Percentiles rank a stretch among this genome's conserved stretches.
phyloP scores from a whole-genome alignment of 92 coral and sea anemone genomes.

The Meandrina meandrites region DNA sequence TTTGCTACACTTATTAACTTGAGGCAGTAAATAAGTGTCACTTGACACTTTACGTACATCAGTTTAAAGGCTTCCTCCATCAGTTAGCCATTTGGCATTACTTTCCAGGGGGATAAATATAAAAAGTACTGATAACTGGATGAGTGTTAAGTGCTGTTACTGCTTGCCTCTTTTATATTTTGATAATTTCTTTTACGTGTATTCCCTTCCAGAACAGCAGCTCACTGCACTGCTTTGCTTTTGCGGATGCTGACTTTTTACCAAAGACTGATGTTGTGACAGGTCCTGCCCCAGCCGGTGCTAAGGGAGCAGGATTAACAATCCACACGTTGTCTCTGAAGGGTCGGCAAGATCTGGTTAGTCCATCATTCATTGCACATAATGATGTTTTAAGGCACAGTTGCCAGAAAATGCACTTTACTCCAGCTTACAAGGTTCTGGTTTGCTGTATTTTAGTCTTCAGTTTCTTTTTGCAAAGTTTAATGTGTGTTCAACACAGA shows the following conservation, averaged over 20 bases:
- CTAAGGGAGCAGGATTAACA: slow-evolving; percentile 61
- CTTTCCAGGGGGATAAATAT: no score
- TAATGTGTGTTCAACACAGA: neutral
- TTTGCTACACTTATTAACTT: no score
- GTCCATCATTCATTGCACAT: neutral
- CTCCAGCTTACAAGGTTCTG: neutral
- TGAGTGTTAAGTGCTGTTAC: neutral
- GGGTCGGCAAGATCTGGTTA: slow-evolving; percentile 61
- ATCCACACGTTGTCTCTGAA: slow-evolving; percentile 68
- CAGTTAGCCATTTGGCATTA: no score
- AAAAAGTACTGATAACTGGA: neutral
- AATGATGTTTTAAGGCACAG: neutral
- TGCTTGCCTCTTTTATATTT: neutral
- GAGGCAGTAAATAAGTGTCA: no score
- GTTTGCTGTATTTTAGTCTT: neutral
- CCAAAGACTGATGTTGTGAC: slow-evolving; percentile 61
- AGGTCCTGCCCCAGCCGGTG: slow-evolving; percentile 60
- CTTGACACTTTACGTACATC: no score
- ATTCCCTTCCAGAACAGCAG: slow-evolving; percentile 22
- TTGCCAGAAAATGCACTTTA: neutral
- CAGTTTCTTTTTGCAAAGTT: neutral
- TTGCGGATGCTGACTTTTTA: slow-evolving; percentile 78
- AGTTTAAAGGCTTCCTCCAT: no score
- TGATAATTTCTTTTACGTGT: neutral
- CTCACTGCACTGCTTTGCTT: slow-evolving; percentile 85